Percentiles rank a stretch among this genome's conserved stretches.
These are phyloP conservation scores for Diogma glabrata DNA, from an alignment of 2,888 invertebrate genomes.

Conservation along the genomic window DNA sequence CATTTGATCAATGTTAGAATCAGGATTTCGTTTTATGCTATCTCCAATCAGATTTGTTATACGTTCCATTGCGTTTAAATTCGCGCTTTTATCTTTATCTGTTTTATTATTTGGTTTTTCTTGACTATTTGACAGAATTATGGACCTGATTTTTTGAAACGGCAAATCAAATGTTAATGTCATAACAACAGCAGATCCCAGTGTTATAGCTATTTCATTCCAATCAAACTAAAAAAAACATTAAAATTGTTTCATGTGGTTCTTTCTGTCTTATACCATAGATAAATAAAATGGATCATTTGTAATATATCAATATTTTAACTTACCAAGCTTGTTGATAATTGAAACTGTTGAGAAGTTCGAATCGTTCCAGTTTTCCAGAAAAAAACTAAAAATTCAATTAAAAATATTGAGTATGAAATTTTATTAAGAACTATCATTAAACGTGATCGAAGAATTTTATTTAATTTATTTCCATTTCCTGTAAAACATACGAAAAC, in stretches of 20 bases:
- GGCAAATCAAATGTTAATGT: slow-evolving; percentile 55
- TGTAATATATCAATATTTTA: slow-evolving; percentile 15
- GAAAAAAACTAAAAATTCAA: slow-evolving; percentile 53
- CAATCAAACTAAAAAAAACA: slow-evolving; percentile 23
- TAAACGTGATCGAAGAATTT: slow-evolving; percentile 42
- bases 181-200: slow-evolving; percentile 34
- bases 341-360: slow-evolving; percentile 46
- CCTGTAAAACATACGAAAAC: slow-evolving; percentile 49
- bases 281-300: neutral
- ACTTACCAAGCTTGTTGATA: slow-evolving; percentile 44
- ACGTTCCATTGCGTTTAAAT: neutral
- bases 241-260: no score
- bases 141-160: slow-evolving; percentile 39
- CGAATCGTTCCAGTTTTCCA: slow-evolving; percentile 51
- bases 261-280: no score
- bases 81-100: neutral
- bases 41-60: slow-evolving; percentile 10
- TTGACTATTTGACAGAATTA: neutral
- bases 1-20: no score
- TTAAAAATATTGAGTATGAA: slow-evolving; percentile 53
- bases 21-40: no score
- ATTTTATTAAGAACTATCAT: slow-evolving; percentile 50
- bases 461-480: slow-evolving; percentile 41
- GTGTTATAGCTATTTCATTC: slow-evolving; percentile 7
- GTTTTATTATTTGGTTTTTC: neutral